Evolutionary conservation across 2,113 vertebrate genomes (phyloP).

Genomic region (Poeciliopsis turrubarensis): DNA sequence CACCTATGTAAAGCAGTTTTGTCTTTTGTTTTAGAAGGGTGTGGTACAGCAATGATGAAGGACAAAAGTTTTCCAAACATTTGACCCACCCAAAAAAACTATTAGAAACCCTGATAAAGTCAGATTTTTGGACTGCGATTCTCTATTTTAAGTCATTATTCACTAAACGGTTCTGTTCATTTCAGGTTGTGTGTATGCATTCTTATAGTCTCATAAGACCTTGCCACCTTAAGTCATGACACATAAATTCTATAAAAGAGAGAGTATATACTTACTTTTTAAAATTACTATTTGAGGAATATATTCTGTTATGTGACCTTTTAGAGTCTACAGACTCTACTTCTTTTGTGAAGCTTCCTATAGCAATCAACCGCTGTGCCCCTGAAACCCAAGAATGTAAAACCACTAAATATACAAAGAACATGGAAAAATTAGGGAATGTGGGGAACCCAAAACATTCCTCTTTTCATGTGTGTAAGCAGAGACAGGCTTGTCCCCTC

Average conservation of each 20-base stretch:
- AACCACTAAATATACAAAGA: not conserved
- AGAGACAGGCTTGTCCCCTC: conserved; percentile 42
- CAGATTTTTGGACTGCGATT: not conserved
- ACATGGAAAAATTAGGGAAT: conserved; percentile 1
- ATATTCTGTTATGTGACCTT: not conserved
- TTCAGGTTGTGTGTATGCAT: not conserved
- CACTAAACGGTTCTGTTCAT: not conserved
- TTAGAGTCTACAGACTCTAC: not conserved
- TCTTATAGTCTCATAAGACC: too few species aligned
- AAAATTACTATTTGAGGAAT: not conserved
- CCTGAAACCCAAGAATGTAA: conserved; percentile 13
- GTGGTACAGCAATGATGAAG: too few species aligned
- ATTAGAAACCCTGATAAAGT: not conserved
- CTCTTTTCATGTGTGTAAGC: conserved; percentile 37
- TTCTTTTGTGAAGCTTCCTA: not conserved
- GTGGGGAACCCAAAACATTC: conserved; percentile 9
- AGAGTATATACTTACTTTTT: not conserved
- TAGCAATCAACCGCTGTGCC: not conserved
- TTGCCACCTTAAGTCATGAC: not conserved
- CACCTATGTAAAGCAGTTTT: not conserved
- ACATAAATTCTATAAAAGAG: not conserved
- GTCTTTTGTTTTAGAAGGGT: too few species aligned
- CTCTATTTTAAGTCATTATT: not conserved
- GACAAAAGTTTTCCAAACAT: not conserved
- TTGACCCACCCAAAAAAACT: not conserved